Evolutionary conservation across 1,140 invertebrate genomes (phyloP).

Genomic region (Drosophila elegans): DNA sequence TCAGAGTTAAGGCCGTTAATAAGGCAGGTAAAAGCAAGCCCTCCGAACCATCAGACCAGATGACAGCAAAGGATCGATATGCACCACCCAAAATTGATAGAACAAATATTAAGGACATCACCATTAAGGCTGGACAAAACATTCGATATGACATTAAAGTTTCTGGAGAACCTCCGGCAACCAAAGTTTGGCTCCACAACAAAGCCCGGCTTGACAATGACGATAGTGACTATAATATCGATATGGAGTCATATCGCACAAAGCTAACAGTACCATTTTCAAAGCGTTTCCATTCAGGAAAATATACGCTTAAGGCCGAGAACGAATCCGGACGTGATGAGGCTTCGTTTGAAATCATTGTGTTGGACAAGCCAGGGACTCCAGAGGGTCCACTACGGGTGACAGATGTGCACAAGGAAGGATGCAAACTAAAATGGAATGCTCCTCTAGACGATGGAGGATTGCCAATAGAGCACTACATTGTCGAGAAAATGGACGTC

Average conservation of each 20-base stretch:
- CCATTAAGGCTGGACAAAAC: slow-evolving; percentile 93
- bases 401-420: slow-evolving; percentile 96
- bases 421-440: slow-evolving; percentile 97
- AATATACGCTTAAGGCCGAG: slow-evolving; percentile 94
- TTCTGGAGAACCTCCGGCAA: slow-evolving; percentile 94
- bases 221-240: slow-evolving; percentile 88
- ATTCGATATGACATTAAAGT: slow-evolving; percentile 95
- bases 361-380: slow-evolving; percentile 94
- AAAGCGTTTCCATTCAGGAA: slow-evolving; percentile 93
- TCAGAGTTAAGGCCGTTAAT: slow-evolving; percentile 97
- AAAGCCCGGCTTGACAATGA: slow-evolving; percentile 90
- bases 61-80: slow-evolving; percentile 94
- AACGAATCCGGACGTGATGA: slow-evolving; percentile 96
- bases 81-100: slow-evolving; percentile 96
- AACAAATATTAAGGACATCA: slow-evolving; percentile 93
- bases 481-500: slow-evolving; percentile 95
- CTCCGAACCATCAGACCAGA: slow-evolving; percentile 92
- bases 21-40: slow-evolving; percentile 97
- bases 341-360: slow-evolving; percentile 94
- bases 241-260: slow-evolving; percentile 93
- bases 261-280: slow-evolving; percentile 92
- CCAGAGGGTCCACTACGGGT: slow-evolving; percentile 96
- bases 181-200: slow-evolving; percentile 93
- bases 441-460: slow-evolving; percentile 96
- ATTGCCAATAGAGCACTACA: slow-evolving; percentile 95